phyloP scores from a whole-genome alignment of 2,797 vertebrate species.

The Prionace glauca region DNA sequence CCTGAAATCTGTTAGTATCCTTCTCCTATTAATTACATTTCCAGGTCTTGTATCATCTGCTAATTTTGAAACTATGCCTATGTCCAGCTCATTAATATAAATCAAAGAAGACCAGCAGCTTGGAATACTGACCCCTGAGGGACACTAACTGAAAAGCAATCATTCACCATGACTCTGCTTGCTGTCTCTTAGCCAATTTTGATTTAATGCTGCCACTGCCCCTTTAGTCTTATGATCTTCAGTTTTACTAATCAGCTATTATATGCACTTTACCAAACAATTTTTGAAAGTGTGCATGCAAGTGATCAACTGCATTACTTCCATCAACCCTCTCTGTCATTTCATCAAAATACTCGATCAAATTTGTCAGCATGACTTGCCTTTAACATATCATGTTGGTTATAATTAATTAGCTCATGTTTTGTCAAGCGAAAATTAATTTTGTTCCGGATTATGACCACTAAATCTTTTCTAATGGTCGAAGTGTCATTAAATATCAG shows the following conservation, averaged over 20 bases:
- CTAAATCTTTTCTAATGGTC: conserved; percentile 16
- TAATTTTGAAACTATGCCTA: neutral
- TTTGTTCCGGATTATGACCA: neutral
- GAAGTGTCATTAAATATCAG: conserved; percentile 28
- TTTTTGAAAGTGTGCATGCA: neutral
- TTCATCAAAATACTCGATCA: neutral
- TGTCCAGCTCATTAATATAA: neutral
- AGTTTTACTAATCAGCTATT: neutral
- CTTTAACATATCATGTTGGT: neutral
- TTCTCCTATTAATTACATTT: neutral
- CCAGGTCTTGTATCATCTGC: neutral
- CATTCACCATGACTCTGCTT: neutral
- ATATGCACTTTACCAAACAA: neutral
- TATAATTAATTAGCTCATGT: neutral
- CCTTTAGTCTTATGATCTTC: neutral
- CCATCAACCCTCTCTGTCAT: neutral
- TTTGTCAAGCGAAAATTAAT: conserved; percentile 24
- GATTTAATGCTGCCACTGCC: neutral
- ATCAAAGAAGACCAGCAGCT: neutral
- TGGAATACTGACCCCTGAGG: too few relatives aligned
- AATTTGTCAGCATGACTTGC: conserved; percentile 4
- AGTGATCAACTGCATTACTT: neutral
- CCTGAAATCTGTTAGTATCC: neutral
- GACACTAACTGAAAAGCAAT: neutral
- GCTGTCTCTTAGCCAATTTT: neutral